Percentiles rank a stretch among this genome's conserved stretches.
These are phyloP conservation scores for Burhinus bistriatus DNA, from an alignment of 2,113 vertebrate genomes.

Conservation along the genomic window DNA sequence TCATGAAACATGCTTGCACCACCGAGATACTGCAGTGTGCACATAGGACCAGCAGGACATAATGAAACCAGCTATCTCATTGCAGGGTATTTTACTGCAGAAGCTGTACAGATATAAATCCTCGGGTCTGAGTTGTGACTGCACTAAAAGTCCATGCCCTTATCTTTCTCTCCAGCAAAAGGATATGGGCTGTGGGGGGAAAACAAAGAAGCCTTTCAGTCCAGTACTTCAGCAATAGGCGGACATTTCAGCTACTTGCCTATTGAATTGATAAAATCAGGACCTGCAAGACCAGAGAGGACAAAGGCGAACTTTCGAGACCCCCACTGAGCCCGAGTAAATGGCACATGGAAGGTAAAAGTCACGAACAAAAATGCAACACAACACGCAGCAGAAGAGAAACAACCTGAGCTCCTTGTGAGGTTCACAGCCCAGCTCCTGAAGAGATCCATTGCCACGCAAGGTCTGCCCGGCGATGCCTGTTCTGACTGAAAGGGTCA, in stretches of 20 bases:
- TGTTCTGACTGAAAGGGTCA: too few species aligned
- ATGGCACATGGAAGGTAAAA: background rate
- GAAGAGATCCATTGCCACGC: rapidly evolving
- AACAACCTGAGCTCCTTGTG: background rate
- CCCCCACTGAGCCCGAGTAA: background rate
- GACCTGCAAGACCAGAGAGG: background rate
- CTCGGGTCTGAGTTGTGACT: background rate
- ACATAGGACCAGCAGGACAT: background rate
- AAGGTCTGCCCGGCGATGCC: background rate
- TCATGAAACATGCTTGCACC: background rate
- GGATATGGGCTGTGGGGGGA: background rate
- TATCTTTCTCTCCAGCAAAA: background rate
- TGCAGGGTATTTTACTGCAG: background rate
- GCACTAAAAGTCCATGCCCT: background rate
- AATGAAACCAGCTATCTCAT: background rate
- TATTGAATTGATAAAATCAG: background rate
- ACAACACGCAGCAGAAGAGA: background rate
- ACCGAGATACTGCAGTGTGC: background rate
- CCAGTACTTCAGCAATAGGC: background rate
- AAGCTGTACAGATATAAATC: background rate
- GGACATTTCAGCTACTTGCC: background rate
- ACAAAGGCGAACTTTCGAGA: background rate
- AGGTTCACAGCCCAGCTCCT: background rate
- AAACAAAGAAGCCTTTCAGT: background rate
- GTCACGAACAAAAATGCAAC: background rate